phyloP scores from a whole-genome alignment of 2,888 invertebrate genomes.

The Stenchaetothrips biformis region DNA sequence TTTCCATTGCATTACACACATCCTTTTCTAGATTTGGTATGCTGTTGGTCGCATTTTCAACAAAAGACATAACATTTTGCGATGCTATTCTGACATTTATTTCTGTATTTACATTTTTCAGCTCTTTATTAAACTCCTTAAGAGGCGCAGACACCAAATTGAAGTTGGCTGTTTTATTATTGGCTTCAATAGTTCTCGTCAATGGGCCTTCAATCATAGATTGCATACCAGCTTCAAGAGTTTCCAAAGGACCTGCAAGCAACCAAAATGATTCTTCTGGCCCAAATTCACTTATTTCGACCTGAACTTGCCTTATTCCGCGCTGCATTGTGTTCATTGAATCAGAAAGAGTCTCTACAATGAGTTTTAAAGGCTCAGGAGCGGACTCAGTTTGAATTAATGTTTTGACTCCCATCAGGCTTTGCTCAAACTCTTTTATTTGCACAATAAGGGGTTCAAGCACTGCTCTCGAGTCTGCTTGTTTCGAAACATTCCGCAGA shows the following conservation, averaged over 20 bases:
- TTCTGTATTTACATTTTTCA: neutral
- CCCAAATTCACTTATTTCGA: no score
- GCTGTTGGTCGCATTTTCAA: neutral
- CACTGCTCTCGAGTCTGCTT: neutral
- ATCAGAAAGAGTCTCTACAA: neutral
- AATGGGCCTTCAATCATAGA: no score
- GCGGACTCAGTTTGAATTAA: neutral
- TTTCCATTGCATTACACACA: neutral
- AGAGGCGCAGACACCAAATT: neutral
- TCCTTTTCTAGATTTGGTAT: neutral
- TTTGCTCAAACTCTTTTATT: neutral
- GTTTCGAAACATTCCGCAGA: no score
- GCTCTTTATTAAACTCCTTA: neutral
- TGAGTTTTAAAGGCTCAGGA: neutral
- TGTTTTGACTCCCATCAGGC: neutral
- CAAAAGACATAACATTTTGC: neutral
- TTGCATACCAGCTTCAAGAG: neutral
- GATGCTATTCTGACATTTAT: neutral
- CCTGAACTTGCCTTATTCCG: no score
- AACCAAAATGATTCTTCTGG: neutral
- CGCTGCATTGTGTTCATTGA: neutral
- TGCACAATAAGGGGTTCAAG: neutral
- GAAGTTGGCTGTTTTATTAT: no score
- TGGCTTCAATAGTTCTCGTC: no score
- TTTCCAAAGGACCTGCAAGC: neutral